Evolutionary conservation across 1,140 invertebrate genomes (phyloP).

Genomic region (Nasonia longicornis): DNA sequence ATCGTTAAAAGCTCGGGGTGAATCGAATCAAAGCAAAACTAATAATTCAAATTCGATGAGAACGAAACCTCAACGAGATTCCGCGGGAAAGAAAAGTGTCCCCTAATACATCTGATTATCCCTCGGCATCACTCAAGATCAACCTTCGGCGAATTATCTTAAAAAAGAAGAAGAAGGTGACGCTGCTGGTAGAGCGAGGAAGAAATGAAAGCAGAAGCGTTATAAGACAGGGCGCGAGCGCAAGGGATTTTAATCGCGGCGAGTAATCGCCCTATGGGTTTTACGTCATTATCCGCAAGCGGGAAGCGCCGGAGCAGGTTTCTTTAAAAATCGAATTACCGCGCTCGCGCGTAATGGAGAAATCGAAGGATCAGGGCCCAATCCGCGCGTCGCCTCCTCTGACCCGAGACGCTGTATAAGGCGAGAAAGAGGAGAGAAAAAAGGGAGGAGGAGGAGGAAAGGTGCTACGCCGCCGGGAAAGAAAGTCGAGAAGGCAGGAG

Average conservation of each 20-base stretch:
- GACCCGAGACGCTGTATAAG: background rate
- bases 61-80: background rate
- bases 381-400: background rate
- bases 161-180: background rate
- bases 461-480: background rate
- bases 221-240: background rate
- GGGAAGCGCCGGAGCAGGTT: background rate
- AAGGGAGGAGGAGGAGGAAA: conserved; percentile 5
- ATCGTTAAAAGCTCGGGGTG: background rate
- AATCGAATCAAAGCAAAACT: background rate
- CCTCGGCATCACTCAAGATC: conserved; percentile 22
- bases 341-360: conserved; percentile 23
- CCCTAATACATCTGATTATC: conserved; percentile 28
- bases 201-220: background rate
- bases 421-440: background rate
- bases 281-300: conserved; percentile 41
- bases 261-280: conserved; percentile 27
- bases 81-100: background rate
- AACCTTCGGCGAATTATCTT: conserved; percentile 15
- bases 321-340: conserved; percentile 53
- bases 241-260: conserved; percentile 19
- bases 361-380: conserved; percentile 35
- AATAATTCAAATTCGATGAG: conserved; percentile 6
- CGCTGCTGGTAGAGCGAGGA: too few species aligned
- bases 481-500: conserved; percentile 16